A percentile compares a stretch with the other conserved stretches of the same genome.
Evolutionary conservation across 2,797 vertebrate genomes (phyloP).

Genomic region (Crypturellus tataupa): DNA sequence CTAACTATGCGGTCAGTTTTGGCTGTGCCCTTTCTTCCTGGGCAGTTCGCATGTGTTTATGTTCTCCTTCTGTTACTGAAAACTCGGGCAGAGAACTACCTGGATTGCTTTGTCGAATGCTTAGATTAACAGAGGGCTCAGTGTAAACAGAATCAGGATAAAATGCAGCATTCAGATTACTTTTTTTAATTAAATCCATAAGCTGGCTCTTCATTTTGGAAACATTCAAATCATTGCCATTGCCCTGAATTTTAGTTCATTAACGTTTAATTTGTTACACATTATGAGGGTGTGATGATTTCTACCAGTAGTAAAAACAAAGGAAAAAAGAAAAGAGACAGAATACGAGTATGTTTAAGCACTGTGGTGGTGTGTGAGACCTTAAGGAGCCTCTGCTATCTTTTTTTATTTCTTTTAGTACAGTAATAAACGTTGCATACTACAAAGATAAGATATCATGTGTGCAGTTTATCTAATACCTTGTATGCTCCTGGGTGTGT

Average conservation of each 20-base stretch:
- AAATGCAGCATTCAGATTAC: constrained; percentile 17
- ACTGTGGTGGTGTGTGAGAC: constrained; percentile 30
- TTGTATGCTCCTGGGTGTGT: constrained; percentile 35
- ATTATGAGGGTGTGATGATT: constrained; percentile 43
- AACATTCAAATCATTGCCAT: not conserved
- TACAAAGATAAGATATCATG: constrained; percentile 1
- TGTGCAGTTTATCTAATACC: constrained; percentile 6
- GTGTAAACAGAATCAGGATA: not conserved
- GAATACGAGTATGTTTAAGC: not conserved
- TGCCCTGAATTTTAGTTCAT: constrained; percentile 15
- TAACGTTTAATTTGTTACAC: constrained; percentile 19
- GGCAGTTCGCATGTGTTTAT: not conserved
- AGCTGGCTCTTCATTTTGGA: constrained; percentile 28
- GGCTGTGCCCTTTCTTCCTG: not conserved
- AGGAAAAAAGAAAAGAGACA: not conserved
- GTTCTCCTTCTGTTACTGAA: constrained; percentile 12
- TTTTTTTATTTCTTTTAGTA: not conserved
- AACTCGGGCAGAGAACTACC: constrained; percentile 11
- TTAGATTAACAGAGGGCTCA: constrained; percentile 5
- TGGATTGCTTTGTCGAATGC: constrained; percentile 36
- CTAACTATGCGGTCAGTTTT: constrained; percentile 30
- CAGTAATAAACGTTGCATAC: constrained; percentile 24
- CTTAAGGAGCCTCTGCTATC: constrained; percentile 38
- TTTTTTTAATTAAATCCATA: constrained; percentile 1
- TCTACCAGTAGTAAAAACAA: constrained; percentile 45